Evolutionary conservation across 2,888 invertebrate genomes (phyloP).

Genomic region (Ecliptopera silaceata): DNA sequence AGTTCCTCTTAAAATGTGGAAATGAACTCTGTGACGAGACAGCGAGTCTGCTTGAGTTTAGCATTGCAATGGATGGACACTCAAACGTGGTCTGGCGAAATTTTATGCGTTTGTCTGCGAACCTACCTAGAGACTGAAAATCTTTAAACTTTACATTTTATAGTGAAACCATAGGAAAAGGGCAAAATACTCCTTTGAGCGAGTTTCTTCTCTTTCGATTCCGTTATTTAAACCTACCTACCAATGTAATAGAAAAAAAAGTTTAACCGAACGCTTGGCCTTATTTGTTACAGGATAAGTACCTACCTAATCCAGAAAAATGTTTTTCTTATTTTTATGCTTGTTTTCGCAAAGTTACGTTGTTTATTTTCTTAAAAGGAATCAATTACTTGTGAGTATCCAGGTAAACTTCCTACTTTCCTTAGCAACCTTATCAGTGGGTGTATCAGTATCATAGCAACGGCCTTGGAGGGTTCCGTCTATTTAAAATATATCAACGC

Average conservation of each 20-base stretch:
- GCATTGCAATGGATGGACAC: conserved; percentile 9
- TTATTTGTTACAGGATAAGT: no score
- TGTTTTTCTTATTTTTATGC: no score
- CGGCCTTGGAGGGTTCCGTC: conserved; percentile 43
- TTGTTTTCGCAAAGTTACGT: background rate
- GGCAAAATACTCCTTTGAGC: no score
- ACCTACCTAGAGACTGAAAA: background rate
- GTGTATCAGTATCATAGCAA: conserved; percentile 46
- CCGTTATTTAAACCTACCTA: no score
- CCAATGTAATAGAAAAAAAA: no score
- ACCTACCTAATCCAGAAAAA: no score
- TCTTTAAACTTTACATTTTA: background rate
- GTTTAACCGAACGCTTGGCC: no score
- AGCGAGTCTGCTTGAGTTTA: conserved; percentile 8
- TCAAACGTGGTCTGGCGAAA: conserved; percentile 1
- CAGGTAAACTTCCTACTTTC: conserved; percentile 15
- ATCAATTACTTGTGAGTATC: conserved; percentile 13
- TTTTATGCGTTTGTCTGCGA: conserved; percentile 1
- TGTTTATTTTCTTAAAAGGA: conserved; percentile 6
- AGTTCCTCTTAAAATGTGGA: background rate
- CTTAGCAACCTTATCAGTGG: conserved; percentile 25
- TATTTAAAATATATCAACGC: conserved; percentile 46
- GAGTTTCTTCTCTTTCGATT: no score
- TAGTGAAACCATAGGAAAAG: no score
- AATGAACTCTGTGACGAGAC: background rate